Conservation (phyloP, 2,888 invertebrate species). For the Conus canariensis region DNA sequence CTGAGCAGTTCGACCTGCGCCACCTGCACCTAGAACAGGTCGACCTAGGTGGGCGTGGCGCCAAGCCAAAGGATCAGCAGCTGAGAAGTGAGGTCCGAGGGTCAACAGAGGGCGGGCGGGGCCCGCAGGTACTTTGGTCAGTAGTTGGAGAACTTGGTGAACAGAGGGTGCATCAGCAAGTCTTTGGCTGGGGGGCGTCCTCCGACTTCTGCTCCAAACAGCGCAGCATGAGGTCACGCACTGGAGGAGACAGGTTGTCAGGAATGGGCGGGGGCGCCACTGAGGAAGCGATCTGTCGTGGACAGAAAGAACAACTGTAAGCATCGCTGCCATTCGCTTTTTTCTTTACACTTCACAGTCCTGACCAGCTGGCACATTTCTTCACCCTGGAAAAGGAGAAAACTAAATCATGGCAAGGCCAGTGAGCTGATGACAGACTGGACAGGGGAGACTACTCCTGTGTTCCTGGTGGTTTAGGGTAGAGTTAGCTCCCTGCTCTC, state of each 20-base stretch:
- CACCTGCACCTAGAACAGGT: neutral
- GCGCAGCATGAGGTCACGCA: constrained; percentile 77
- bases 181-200: constrained; percentile 78
- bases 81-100: neutral
- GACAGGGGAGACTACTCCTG: no score
- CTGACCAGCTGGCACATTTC: neutral
- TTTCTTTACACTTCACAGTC: neutral
- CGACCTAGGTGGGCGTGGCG: neutral
- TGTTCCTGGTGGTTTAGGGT: no score
- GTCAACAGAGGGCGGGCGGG: neutral
- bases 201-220: constrained; percentile 78
- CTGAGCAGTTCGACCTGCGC: neutral
- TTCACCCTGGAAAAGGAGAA: no score
- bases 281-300: constrained; percentile 79
- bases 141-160: constrained; percentile 68
- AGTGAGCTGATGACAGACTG: no score
- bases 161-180: constrained; percentile 76
- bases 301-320: neutral
- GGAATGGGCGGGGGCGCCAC: constrained; percentile 79
- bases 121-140: neutral
- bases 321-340: neutral
- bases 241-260: constrained; percentile 74
- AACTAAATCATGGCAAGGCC: no score
- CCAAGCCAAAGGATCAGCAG: constrained; percentile 4
- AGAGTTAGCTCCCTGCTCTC: no score